Percentiles rank a stretch among this genome's conserved stretches.
Conservation (phyloP, 1,140 invertebrate species). For the Calosoma granatense region DNA sequence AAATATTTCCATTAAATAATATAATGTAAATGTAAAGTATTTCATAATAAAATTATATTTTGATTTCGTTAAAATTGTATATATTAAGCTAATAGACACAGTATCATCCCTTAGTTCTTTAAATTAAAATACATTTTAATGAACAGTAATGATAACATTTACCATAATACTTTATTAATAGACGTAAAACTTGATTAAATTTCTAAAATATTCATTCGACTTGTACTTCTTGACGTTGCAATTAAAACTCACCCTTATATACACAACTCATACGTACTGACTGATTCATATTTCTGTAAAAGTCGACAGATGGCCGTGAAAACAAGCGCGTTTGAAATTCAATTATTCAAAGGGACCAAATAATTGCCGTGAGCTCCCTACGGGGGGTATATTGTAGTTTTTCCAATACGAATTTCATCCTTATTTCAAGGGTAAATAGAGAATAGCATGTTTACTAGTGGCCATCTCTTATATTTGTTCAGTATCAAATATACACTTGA, state of each 20-base stretch:
- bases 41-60: no score
- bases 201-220: neutral
- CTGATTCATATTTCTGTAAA: neutral
- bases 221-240: neutral
- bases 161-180: no score
- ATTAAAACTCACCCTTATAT: neutral
- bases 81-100: no score
- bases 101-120: no score
- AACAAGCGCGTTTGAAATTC: constrained; percentile 30
- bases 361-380: constrained; percentile 29
- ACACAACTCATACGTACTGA: neutral
- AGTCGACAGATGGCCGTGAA: constrained; percentile 31
- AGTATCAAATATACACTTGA: constrained; percentile 14
- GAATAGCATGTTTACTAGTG: constrained; percentile 3
- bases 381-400: neutral
- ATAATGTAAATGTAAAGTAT: no score
- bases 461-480: constrained; percentile 11
- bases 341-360: constrained; percentile 35
- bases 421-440: neutral
- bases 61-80: no score
- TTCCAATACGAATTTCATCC: constrained; percentile 1
- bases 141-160: no score
- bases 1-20: no score
- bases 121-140: no score
- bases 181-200: neutral